These are phyloP conservation scores for Hermetia illucens DNA, from an alignment of 1,140 invertebrate genomes.

Conservation along the genomic window DNA sequence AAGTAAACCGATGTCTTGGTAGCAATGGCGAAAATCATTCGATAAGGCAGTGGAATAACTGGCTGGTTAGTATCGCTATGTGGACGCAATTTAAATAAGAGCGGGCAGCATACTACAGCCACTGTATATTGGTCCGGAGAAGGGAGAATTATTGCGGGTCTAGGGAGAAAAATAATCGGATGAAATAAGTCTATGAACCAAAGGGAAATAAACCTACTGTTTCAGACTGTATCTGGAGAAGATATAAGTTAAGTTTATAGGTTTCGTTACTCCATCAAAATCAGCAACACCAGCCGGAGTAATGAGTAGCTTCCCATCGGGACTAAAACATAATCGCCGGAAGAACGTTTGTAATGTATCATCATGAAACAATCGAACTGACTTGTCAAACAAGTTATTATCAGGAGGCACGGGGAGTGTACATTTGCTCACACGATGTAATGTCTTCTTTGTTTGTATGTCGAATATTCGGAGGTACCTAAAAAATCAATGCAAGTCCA, in stretches of 20 bases:
- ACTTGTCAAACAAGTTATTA: constrained; percentile 43
- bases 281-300: constrained; percentile 70
- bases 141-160: constrained; percentile 69
- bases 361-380: constrained; percentile 72
- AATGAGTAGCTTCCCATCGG: constrained; percentile 76
- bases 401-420: constrained; percentile 43
- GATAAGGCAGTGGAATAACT: constrained; percentile 54
- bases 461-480: constrained; percentile 65
- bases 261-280: constrained; percentile 41
- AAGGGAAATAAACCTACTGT: constrained; percentile 3
- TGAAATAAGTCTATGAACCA: constrained; percentile 2
- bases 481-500: constrained; percentile 7
- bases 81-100: constrained; percentile 50
- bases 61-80: constrained; percentile 33
- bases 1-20: constrained; percentile 74
- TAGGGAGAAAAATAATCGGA: constrained; percentile 29
- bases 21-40: constrained; percentile 81
- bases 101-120: constrained; percentile 67
- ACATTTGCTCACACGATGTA: constrained; percentile 56
- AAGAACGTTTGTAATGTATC: constrained; percentile 92
- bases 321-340: constrained; percentile 71
- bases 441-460: constrained; percentile 49
- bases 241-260: constrained; percentile 61
- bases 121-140: constrained; percentile 63
- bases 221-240: constrained; percentile 47